Base-by-base conservation (phyloP, 2,113 vertebrate genomes). In the Ctenomys sociabilis region DNA sequence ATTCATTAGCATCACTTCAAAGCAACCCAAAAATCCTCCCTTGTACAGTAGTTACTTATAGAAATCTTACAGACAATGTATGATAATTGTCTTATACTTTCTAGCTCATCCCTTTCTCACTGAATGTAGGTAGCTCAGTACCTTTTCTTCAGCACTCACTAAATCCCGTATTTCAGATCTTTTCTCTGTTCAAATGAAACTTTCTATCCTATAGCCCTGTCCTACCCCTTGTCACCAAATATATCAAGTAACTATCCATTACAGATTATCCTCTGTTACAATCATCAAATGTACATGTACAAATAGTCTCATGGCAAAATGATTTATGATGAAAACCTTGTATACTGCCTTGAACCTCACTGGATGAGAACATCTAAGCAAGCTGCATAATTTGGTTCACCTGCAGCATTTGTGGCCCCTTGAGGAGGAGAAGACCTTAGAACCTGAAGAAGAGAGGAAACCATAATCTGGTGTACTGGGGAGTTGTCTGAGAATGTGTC, bases 1-100 rank as follows among this genome's bases (percentile, higher is more conserved):
- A 86, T 94, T 96, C 80, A 80, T 80, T 24, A 86, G 5, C 35
- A 91, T 73, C 35, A 88, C 73, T 93, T 95, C 22, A 86, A 90
- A 85, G 70, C 61, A 78, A 95, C 9, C 43, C 63, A 45, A 94
- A 88, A 93, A 95, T 88, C 59, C 5, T n/a, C 88, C 59, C 5
- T n/a, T 28, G 4, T 85, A 54, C 73, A 87, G 90, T 96, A 87
- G 45, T 87, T 61, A 88, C 24, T n/a, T 16, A 30, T 61, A 28
- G 12, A 21, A 30, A 52, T 61, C 37, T 64, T 72, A 4, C 26
- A 95, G 85, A 16, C 17, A 78, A 7, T 82, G 16, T 37, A 88
- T 92, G 52, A 83, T 5, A 45, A 81, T 7, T 57, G 35, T 68
- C 82, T n/a, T 66, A 16, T 68, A n/a, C 30, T 91, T 85, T 83